Evolutionary conservation across 2,797 vertebrate genomes (phyloP).

Genomic region (Chelidonichthys spinosus): DNA sequence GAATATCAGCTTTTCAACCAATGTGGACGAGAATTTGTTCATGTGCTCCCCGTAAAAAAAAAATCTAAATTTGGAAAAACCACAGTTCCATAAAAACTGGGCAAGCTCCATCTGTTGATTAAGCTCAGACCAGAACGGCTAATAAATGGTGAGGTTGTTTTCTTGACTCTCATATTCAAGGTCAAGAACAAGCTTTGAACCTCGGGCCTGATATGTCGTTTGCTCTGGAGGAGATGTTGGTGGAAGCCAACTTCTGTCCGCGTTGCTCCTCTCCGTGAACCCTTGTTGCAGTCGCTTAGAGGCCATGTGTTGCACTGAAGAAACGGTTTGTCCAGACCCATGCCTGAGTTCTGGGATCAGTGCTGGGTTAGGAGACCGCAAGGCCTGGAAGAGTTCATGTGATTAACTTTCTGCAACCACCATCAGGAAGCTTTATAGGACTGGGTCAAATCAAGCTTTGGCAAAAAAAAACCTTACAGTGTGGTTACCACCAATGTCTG

Average conservation of each 20-base stretch:
- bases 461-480: constrained; percentile 32
- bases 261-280: constrained; percentile 36
- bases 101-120: neutral
- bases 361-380: constrained; percentile 65
- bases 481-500: constrained; percentile 57
- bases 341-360: constrained; percentile 64
- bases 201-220: neutral
- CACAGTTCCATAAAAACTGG: constrained; percentile 1
- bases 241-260: neutral
- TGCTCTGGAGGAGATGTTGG: neutral
- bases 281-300: constrained; percentile 23
- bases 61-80: neutral
- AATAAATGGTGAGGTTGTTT: constrained; percentile 6
- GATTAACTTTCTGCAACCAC: constrained; percentile 59
- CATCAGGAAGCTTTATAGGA: constrained; percentile 62
- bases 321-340: constrained; percentile 24
- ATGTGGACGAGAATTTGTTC: neutral
- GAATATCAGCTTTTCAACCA: neutral
- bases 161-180: neutral
- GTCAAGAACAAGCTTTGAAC: neutral
- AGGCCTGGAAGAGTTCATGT: constrained; percentile 59
- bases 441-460: constrained; percentile 64
- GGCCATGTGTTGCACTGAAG: constrained; percentile 11
- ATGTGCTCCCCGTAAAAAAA: neutral
- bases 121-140: constrained; percentile 2